Evolutionary conservation across 2,888 invertebrate genomes (phyloP).

Genomic region (Theretra japonica): DNA sequence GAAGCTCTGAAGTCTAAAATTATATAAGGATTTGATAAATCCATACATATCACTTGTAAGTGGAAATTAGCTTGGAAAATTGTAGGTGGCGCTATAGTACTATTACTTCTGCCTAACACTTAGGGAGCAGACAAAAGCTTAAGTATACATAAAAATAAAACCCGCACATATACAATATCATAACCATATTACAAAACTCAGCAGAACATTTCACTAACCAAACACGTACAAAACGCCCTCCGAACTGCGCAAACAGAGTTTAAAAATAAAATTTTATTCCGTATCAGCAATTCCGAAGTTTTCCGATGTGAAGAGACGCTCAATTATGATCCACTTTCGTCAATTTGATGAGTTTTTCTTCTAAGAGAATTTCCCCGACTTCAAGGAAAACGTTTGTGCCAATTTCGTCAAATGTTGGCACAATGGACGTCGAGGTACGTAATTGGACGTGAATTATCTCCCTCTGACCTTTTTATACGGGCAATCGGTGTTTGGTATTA

Average conservation of each 20-base stretch:
- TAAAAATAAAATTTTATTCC: neutral
- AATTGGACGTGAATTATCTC: conserved; percentile 23
- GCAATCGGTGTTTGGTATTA: conserved; percentile 10
- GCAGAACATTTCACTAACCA: no score
- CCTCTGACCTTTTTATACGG: conserved; percentile 8
- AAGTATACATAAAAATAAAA: no score
- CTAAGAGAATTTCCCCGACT: conserved; percentile 8
- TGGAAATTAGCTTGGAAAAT: no score
- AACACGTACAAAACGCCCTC: no score
- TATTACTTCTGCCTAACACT: no score
- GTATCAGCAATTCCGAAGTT: conserved; percentile 11
- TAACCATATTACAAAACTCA: no score
- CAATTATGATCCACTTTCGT: conserved; percentile 24
- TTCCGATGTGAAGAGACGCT: neutral
- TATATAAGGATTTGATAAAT: no score
- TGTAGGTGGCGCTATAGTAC: no score
- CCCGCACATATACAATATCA: no score
- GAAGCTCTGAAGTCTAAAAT: no score
- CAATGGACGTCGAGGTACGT: conserved; percentile 19
- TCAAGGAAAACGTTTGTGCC: conserved; percentile 15
- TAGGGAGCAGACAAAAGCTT: no score
- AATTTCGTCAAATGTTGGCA: neutral
- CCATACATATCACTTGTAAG: no score
- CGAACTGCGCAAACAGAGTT: neutral
- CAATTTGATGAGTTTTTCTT: conserved; percentile 25